Percentiles rank a stretch among this genome's conserved stretches.
phyloP scores from a whole-genome alignment of 2,888 invertebrate species.

The Aporophyla nigra region DNA sequence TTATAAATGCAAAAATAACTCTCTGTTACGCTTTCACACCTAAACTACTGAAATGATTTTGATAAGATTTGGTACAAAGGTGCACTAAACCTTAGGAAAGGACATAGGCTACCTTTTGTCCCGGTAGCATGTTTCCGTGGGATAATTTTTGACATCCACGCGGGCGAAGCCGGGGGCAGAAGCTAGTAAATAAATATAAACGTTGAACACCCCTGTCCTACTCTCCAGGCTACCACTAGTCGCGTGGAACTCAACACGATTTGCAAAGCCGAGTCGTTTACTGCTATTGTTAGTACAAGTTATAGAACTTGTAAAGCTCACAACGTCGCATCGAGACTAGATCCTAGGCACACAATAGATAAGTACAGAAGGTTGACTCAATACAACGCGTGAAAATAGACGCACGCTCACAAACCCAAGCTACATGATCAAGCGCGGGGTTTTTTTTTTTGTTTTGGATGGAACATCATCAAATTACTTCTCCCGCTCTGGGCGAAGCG shows the following conservation, averaged over 20 bases:
- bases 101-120: too few species aligned
- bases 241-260: constrained; percentile 42
- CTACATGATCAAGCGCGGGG: neutral
- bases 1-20: too few species aligned
- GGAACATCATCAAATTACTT: too few species aligned
- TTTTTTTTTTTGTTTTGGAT: too few species aligned
- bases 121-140: too few species aligned
- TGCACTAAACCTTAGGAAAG: too few species aligned
- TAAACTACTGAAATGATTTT: too few species aligned
- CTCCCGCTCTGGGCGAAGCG: too few species aligned
- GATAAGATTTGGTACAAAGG: too few species aligned
- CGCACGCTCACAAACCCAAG: neutral
- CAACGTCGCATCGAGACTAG: constrained; percentile 12
- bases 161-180: too few species aligned
- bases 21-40: too few species aligned
- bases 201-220: constrained; percentile 4
- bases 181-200: neutral
- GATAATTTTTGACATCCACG: too few species aligned
- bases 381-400: neutral
- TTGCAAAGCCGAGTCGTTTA: constrained; percentile 40
- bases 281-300: constrained; percentile 45
- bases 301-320: constrained; percentile 3
- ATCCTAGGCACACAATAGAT: neutral
- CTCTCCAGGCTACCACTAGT: constrained; percentile 10
- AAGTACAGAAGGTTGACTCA: neutral